Conservation (phyloP, 2,888 invertebrate genomes). For the Perithous albicinctus region DNA sequence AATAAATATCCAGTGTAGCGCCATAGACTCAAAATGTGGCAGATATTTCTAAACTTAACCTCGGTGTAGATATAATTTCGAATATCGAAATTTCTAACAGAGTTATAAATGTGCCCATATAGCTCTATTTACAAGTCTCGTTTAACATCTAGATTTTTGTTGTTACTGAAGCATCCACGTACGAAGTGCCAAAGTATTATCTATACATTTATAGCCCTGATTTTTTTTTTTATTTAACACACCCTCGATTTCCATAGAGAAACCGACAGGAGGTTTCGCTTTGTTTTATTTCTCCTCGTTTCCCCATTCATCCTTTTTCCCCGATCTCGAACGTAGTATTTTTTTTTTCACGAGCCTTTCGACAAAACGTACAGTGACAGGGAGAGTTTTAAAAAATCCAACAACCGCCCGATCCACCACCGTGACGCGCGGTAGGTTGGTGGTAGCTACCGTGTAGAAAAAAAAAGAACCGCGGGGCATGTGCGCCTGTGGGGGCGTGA, state of each 20-base stretch:
- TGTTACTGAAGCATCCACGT: not conserved
- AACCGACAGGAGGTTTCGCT: conserved; percentile 29
- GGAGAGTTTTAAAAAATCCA: conserved; percentile 37
- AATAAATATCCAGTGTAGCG: too few relatives aligned
- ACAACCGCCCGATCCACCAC: conserved; percentile 42
- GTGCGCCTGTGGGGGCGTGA: conserved; percentile 43
- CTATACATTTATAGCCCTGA: conserved; percentile 16
- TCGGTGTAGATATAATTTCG: not conserved
- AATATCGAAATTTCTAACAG: not conserved
- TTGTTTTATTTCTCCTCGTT: conserved; percentile 28
- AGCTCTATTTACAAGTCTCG: not conserved
- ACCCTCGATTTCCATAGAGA: conserved; percentile 38
- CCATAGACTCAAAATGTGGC: not conserved
- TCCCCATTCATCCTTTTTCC: conserved; percentile 9
- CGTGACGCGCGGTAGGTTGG: conserved; percentile 5
- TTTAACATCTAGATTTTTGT: not conserved
- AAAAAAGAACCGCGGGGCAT: conserved; percentile 50
- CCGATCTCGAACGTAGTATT: conserved; percentile 1
- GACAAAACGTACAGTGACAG: conserved; percentile 6
- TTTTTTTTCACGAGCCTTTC: conserved; percentile 24
- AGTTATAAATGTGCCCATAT: not conserved
- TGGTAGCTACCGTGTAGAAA: conserved; percentile 20
- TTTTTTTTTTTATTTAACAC: conserved; percentile 28
- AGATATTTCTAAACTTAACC: not conserved
- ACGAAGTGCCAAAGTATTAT: not conserved